Percentiles rank a stretch among this genome's conserved stretches.
phyloP scores from a whole-genome alignment of 2,888 invertebrate species.

The Drosophila paramelanica region DNA sequence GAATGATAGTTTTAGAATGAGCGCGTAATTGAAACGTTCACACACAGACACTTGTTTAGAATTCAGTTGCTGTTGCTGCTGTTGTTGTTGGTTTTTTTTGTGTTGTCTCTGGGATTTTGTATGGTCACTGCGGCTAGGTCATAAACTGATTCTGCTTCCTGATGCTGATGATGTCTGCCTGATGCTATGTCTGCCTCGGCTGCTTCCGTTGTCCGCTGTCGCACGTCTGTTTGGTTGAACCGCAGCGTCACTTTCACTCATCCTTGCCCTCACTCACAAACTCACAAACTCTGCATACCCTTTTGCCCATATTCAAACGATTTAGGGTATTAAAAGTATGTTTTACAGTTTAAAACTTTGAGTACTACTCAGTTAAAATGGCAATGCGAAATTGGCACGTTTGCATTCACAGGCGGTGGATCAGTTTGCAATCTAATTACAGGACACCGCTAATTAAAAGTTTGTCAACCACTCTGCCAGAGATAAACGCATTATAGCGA shows the following conservation, averaged over 20 bases:
- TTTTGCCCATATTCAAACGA: no score
- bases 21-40: constrained; percentile 8
- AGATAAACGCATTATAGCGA: background rate
- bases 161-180: constrained; percentile 11
- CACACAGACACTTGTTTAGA: constrained; percentile 10
- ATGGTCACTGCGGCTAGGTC: constrained; percentile 36
- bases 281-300: constrained; percentile 3
- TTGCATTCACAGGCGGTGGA: no score
- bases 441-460: no score
- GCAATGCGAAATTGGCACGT: no score
- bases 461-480: background rate
- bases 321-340: no score
- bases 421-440: no score
- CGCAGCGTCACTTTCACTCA: constrained; percentile 68
- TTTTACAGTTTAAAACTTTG: no score
- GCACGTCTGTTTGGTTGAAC: constrained; percentile 81
- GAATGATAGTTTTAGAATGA: constrained; percentile 27
- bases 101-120: constrained; percentile 14
- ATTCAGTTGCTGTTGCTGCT: constrained; percentile 27
- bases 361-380: no score
- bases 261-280: constrained; percentile 25
- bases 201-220: constrained; percentile 59
- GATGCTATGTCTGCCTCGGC: constrained; percentile 23
- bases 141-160: constrained; percentile 31
- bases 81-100: background rate